A percentile compares a stretch with the other conserved stretches of the same genome.
These are phyloP conservation scores for Caenorhabditis becei DNA, from an alignment of 2,888 invertebrate species.

Conservation along the genomic window DNA sequence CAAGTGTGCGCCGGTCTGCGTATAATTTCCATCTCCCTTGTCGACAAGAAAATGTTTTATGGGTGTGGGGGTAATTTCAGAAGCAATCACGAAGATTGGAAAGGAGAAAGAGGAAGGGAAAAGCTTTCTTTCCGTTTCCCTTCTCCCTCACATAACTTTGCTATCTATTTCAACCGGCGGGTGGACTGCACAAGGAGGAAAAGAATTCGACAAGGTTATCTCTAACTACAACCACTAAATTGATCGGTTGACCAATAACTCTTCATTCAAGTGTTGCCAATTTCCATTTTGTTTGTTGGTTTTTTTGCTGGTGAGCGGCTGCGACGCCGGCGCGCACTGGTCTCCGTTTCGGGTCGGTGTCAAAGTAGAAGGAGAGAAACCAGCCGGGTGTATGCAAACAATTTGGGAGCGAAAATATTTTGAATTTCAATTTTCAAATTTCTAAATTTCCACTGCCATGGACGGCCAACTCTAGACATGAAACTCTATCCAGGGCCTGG, in stretches of 20 bases:
- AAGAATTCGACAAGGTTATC: constrained; percentile 8
- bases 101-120: not conserved
- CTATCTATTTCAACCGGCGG: not conserved
- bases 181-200: not conserved
- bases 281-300: constrained; percentile 38
- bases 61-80: not conserved
- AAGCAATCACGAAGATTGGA: constrained; percentile 7
- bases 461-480: constrained; percentile 27
- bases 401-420: constrained; percentile 14
- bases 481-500: constrained; percentile 36
- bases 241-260: constrained; percentile 36
- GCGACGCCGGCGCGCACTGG: constrained; percentile 35
- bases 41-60: constrained; percentile 1
- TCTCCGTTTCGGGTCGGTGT: constrained; percentile 22
- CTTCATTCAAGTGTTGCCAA: constrained; percentile 51
- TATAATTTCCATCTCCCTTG: constrained; percentile 7
- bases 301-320: constrained; percentile 27
- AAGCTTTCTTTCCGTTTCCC: not conserved
- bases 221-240: constrained; percentile 20
- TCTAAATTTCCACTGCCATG: constrained; percentile 7
- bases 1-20: not conserved
- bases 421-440: constrained; percentile 29
- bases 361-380: constrained; percentile 50
- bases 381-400: constrained; percentile 46
- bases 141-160: not conserved